Percentiles rank a stretch among this genome's conserved stretches.
phyloP scores from a whole-genome alignment of 2,888 invertebrate genomes.

The Hirtodrosophila histrioides region DNA sequence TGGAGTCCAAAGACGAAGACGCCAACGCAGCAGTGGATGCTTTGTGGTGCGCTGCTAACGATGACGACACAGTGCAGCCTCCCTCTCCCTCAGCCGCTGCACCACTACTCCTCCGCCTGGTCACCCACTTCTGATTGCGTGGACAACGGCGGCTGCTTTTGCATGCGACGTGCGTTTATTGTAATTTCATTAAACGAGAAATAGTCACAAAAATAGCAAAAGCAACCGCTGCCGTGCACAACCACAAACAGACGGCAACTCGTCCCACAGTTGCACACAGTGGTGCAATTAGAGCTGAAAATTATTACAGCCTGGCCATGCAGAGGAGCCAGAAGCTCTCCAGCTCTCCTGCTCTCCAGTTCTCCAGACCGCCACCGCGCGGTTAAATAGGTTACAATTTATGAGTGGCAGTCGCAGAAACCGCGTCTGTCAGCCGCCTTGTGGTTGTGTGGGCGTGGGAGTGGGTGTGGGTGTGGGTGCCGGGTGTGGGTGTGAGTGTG shows the following conservation, averaged over 20 bases:
- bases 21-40: constrained; percentile 74
- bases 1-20: constrained; percentile 13
- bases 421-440: constrained; percentile 40
- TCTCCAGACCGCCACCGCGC: constrained; percentile 6
- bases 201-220: constrained; percentile 65
- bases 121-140: constrained; percentile 39
- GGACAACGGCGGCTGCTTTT: constrained; percentile 51
- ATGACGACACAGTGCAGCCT: constrained; percentile 22
- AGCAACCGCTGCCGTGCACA: background rate
- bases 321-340: no score
- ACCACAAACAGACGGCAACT: constrained; percentile 7
- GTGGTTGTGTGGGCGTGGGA: constrained; percentile 24
- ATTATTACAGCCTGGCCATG: constrained; percentile 39
- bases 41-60: constrained; percentile 53
- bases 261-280: constrained; percentile 41
- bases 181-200: constrained; percentile 79
- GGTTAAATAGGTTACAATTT: constrained; percentile 77
- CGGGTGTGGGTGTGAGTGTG: constrained; percentile 19
- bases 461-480: constrained; percentile 28
- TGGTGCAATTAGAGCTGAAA: constrained; percentile 73
- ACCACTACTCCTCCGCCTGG: constrained; percentile 8
- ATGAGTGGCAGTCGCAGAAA: constrained; percentile 62
- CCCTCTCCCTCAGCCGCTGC: constrained; percentile 7
- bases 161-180: constrained; percentile 68
- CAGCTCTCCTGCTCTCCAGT: no score